These are phyloP conservation scores for Neelides sp. DNA, from an alignment of 1,140 invertebrate species.

Conservation along the genomic window DNA sequence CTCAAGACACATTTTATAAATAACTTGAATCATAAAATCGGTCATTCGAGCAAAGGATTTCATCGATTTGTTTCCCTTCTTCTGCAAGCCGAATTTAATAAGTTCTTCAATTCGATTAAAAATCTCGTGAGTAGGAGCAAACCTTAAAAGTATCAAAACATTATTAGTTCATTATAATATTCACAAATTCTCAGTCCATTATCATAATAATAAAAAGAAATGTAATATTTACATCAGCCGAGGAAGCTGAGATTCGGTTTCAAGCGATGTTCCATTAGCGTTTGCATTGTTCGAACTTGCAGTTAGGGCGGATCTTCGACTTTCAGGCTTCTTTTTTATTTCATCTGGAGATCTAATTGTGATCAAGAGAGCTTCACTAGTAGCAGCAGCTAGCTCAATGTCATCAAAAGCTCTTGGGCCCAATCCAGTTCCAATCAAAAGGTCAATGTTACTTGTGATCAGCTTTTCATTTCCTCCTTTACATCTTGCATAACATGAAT, in stretches of 20 bases:
- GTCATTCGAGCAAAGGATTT: conserved; percentile 1
- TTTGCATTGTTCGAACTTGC: neutral
- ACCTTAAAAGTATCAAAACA: neutral
- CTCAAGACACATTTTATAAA: conserved; percentile 16
- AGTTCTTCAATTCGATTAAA: conserved; percentile 11
- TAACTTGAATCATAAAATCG: conserved; percentile 16
- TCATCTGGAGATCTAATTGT: conserved; percentile 8
- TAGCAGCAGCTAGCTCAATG: conserved; percentile 9
- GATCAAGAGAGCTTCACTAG: conserved; percentile 15
- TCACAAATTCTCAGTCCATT: neutral
- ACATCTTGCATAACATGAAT: neutral
- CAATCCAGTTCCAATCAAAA: conserved; percentile 11
- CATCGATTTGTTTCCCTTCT: neutral
- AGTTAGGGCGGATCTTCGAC: neutral
- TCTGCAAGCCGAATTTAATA: conserved; percentile 12
- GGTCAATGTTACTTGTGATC: conserved; percentile 13
- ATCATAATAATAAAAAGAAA: neutral
- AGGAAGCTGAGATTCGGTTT: neutral
- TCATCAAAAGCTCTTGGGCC: conserved; percentile 12
- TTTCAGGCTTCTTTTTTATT: neutral
- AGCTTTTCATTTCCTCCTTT: conserved; percentile 2
- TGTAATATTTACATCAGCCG: neutral
- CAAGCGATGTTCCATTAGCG: neutral
- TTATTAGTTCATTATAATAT: neutral
- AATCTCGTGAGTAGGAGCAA: conserved; percentile 9